Percentiles rank a stretch among this genome's conserved stretches.
Conservation (phyloP, 2,888 invertebrate genomes). For the Acrocyrtus sp. region DNA sequence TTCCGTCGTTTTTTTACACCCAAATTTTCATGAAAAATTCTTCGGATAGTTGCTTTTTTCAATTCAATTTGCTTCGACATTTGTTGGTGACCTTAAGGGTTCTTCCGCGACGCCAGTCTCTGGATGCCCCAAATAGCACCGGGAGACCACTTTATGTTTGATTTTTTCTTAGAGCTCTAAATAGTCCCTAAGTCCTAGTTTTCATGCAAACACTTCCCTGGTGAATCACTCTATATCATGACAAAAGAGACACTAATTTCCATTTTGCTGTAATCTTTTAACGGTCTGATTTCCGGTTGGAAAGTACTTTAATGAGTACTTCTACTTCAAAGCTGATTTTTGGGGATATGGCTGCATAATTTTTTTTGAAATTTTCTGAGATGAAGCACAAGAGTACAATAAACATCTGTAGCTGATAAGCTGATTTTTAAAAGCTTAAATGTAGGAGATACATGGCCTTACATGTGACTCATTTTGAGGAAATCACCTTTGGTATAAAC, state of each 20-base stretch:
- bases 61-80: constrained; percentile 5
- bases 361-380: too few relatives aligned
- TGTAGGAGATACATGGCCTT: too few relatives aligned
- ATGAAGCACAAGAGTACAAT: too few relatives aligned
- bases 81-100: background rate
- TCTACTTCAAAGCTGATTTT: constrained; percentile 25
- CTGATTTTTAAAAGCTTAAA: too few relatives aligned
- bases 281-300: background rate
- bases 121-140: background rate
- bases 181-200: background rate
- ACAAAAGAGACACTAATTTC: background rate
- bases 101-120: background rate
- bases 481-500: too few relatives aligned
- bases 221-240: background rate
- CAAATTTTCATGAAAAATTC: background rate
- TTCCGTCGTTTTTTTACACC: background rate
- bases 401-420: too few relatives aligned
- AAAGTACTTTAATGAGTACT: constrained; percentile 11
- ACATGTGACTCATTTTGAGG: too few relatives aligned
- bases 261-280: constrained; percentile 2
- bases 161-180: background rate
- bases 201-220: background rate
- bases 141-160: background rate
- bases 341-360: too few relatives aligned
- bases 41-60: background rate